Conservation (phyloP, 2,888 invertebrate genomes). For the Galeruca laticollis region DNA sequence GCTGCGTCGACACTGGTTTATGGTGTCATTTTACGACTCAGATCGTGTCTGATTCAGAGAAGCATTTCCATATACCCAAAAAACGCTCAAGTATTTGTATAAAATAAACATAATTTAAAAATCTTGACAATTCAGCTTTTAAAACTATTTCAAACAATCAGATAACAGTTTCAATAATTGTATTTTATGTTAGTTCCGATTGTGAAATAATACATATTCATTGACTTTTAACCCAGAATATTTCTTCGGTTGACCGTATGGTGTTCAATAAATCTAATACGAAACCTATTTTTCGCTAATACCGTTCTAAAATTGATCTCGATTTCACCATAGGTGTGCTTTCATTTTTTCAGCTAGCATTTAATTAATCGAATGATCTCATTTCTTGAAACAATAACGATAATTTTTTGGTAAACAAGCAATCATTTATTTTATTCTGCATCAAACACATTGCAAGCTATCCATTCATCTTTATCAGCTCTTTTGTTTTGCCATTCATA, state of each 20-base stretch:
- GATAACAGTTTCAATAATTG: conserved; percentile 29
- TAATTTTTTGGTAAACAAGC: too few relatives aligned
- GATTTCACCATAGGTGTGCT: background rate
- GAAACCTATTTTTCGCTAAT: background rate
- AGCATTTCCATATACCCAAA: conserved; percentile 14
- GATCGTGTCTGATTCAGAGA: conserved; percentile 25
- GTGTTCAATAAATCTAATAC: conserved; percentile 23
- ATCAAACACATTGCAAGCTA: too few relatives aligned
- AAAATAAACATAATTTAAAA: conserved; percentile 29
- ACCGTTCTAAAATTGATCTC: background rate
- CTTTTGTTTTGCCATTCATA: too few relatives aligned
- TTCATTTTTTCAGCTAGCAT: background rate
- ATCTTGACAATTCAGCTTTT: conserved; percentile 26
- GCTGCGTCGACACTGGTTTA: conserved; percentile 5
- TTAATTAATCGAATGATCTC: too few relatives aligned
- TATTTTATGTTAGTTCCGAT: conserved; percentile 27
- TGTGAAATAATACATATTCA: conserved; percentile 43
- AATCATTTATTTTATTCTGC: too few relatives aligned
- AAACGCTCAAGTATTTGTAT: conserved; percentile 20
- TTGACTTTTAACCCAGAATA: conserved; percentile 35
- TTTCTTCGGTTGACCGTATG: conserved; percentile 23
- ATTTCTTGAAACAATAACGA: too few relatives aligned
- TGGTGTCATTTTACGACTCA: conserved; percentile 14
- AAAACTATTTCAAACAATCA: conserved; percentile 35
- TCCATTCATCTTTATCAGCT: too few relatives aligned